Base-by-base conservation (phyloP, 2,888 invertebrate genomes). In the Hirtodrosophila alboralis region DNA sequence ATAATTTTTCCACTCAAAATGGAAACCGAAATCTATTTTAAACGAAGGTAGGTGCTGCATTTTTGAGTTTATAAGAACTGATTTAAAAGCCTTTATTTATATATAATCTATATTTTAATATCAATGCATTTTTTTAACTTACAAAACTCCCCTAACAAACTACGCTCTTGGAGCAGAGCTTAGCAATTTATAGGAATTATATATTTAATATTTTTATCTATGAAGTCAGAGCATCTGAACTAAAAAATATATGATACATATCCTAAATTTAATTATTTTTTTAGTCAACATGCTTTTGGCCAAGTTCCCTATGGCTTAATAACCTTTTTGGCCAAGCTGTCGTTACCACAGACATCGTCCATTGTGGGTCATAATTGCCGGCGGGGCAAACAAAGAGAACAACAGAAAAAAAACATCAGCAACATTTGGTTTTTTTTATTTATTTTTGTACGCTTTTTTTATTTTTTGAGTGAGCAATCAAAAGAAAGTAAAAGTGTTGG, bases 401-500 rank as follows among this genome's bases (percentile, higher is more conserved):
- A 49, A 34, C n/a, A 36, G 23, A 14, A 26, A 41, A 31, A 26
- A 41, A 31, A 14, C 23, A 49, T 5, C 38, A 57, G 61, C 69
- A 72, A 66, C n/a, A n/a, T n/a, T n/a, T n/a, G n/a, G n/a, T n/a
- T 67, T 27, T 59, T n/a, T 10, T 54, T 54, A 64, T 7, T 61
- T 48, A 70, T 77, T 68, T 77, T 21, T 38, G 47, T 16, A 52
- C 60, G 51, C 36, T 48, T 63, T 38, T 71, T 45, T 18, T 18
- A 18, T n/a, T n/a, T n/a, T n/a, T n/a, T n/a, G 30, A 60, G 56
- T 61, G 48, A 64, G 13, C 69, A 68, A 67, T 75, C 70, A 68
- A 77, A 84, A 77, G 84, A 79, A 79, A 79, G 79, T 79, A 84
- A 79, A 81, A 79, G 79, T 84, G 81, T 77, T 61, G 61, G 26